Percentiles rank a stretch among this genome's conserved stretches.
phyloP scores from a whole-genome alignment of 2,797 vertebrate genomes.

The Sus cebifrons region DNA sequence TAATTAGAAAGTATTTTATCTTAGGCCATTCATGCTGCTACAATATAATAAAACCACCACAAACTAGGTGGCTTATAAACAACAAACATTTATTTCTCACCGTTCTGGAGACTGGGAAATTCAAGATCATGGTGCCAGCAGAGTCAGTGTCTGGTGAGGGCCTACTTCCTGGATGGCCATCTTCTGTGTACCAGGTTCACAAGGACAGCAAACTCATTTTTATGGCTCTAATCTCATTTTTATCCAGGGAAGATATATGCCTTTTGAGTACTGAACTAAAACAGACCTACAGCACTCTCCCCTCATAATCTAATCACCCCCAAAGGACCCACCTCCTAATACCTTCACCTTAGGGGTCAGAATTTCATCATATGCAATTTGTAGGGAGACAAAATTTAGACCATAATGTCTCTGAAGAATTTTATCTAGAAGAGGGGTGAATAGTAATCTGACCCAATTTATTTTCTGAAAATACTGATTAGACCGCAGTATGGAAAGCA shows the following conservation, averaged over 20 bases:
- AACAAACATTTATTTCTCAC: background rate
- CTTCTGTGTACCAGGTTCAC: background rate
- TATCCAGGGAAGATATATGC: background rate
- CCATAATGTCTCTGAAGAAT: background rate
- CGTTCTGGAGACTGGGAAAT: background rate
- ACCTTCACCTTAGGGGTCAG: background rate
- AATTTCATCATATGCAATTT: background rate
- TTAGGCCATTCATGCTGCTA: background rate
- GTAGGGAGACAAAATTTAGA: background rate
- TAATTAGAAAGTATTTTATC: background rate
- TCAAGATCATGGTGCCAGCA: background rate
- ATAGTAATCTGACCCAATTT: slow-evolving; percentile 8
- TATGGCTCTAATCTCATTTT: background rate
- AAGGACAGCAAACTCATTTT: background rate
- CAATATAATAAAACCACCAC: background rate
- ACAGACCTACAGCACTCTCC: background rate
- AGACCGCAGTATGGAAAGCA: background rate
- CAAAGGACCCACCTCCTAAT: background rate
- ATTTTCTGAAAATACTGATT: background rate
- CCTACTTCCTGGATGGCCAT: background rate
- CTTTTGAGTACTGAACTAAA: background rate
- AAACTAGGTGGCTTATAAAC: background rate
- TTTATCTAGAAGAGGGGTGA: background rate
- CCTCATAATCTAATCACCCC: background rate
- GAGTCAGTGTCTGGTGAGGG: background rate